Base-by-base conservation (phyloP, 2,888 invertebrate genomes). In the Brachylomia viminalis region DNA sequence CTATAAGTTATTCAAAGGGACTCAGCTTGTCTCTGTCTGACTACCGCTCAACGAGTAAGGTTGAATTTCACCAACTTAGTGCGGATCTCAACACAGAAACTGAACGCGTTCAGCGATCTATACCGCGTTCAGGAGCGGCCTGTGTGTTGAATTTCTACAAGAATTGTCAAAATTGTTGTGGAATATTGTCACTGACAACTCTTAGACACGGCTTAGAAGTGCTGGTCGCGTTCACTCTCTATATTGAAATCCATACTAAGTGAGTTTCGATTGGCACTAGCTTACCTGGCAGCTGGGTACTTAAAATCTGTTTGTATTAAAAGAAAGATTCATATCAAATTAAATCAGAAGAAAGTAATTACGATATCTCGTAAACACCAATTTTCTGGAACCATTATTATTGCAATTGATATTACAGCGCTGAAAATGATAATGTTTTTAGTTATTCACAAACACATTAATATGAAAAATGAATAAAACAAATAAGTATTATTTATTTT, bases 401-500 rank as follows among this genome's bases (percentile, higher is more conserved):
- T 30, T 42, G 3, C 15, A 42, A 23, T 23, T 13, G 54, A 42
- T 17, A 45, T 54, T 30, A 67, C 11, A 30, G 17, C 17, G 30
- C 49, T 52, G 27, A 17, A 20, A 38, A 38, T 52, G 8, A 17
- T 20, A 71, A 38, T 65, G 20, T 27, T 47, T 71, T 58, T 10
- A 30, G 30, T n/a, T 49, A 73, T 30, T 49, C 15, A 11, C n/a
- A 27, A 8, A 47, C 17, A 62, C 30, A 30, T 77, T 49, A 30
- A 3, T 45, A 30, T 49, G 54, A 66, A 54, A 67, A 65, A 61
- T 54, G 4, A 80, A 80, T 66, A 67, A 59, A 71, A 71, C 27
- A 54, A 47, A 23, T 20, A 62, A 45, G 13, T 76, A 23, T 62
- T 42, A 20, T 79, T 58, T 58, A 56, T 64, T 68, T 56, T 15